phyloP scores from a whole-genome alignment of 2,888 invertebrate species.

The Metellina segmentata region DNA sequence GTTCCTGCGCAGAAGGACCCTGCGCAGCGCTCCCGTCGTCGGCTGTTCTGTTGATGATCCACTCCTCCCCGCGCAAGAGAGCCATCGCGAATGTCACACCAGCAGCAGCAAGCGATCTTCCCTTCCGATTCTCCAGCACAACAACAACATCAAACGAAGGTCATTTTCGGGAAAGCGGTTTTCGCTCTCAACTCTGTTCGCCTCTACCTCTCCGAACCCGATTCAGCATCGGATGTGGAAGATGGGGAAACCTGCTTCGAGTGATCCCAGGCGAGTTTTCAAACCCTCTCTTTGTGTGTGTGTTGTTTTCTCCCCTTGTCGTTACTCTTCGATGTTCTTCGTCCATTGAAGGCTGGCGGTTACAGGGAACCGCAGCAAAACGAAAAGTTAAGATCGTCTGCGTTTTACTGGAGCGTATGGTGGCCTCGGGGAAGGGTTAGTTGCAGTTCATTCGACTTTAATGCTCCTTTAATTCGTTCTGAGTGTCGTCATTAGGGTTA shows the following conservation, averaged over 20 bases:
- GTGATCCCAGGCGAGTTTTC: constrained; percentile 54
- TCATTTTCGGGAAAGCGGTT: constrained; percentile 1
- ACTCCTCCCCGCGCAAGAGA: constrained; percentile 7
- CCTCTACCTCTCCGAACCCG: not conserved
- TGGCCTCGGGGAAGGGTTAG: not conserved
- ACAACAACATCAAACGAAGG: constrained; percentile 21
- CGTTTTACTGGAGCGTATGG: constrained; percentile 42
- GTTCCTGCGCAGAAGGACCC: constrained; percentile 35
- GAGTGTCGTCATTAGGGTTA: not conserved
- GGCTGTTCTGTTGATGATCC: constrained; percentile 60
- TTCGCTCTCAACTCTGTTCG: constrained; percentile 16
- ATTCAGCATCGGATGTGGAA: constrained; percentile 17
- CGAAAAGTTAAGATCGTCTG: constrained; percentile 52
- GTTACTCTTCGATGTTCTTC: not conserved
- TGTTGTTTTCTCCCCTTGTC: constrained; percentile 11
- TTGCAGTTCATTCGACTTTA: not conserved
- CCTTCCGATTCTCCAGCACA: constrained; percentile 22
- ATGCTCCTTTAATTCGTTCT: not conserved
- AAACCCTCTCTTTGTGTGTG: not conserved
- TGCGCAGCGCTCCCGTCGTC: constrained; percentile 49
- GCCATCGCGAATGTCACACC: constrained; percentile 42
- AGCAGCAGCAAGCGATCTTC: constrained; percentile 4
- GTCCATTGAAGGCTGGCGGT: constrained; percentile 63
- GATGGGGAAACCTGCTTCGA: constrained; percentile 26
- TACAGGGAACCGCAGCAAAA: constrained; percentile 56